A percentile compares a stretch with the other conserved stretches of the same genome.
Evolutionary conservation across 2,797 vertebrate species (phyloP).

Genomic region (Enteromius argenteus): DNA sequence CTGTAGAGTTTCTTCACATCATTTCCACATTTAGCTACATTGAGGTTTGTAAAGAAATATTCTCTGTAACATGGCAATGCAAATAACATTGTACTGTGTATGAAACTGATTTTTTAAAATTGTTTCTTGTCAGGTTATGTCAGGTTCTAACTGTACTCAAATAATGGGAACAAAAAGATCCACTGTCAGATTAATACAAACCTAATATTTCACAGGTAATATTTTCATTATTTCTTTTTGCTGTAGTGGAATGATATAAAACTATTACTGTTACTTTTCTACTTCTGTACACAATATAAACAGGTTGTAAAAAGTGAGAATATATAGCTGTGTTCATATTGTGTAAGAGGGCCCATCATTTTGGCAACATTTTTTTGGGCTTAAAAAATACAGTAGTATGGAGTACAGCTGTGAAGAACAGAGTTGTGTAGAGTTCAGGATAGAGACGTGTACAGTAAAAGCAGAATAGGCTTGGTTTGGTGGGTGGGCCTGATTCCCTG

Average conservation of each 20-base stretch:
- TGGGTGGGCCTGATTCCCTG: conserved; percentile 49
- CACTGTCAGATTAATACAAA: not conserved
- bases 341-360: not conserved
- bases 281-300: not conserved
- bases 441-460: not conserved
- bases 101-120: not conserved
- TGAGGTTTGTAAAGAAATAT: not conserved
- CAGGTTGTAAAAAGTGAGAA: not conserved
- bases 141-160: not conserved
- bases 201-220: not conserved
- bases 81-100: too few species aligned
- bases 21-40: not conserved
- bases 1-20: not conserved
- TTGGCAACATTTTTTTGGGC: not conserved
- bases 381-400: not conserved
- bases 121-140: not conserved
- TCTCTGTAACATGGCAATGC: not conserved
- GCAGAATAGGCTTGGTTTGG: conserved; percentile 11
- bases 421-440: not conserved
- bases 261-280: not conserved
- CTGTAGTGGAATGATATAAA: not conserved
- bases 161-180: too few species aligned
- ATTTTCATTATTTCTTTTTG: not conserved
- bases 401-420: not conserved
- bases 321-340: not conserved